Base-by-base conservation (phyloP, 2,113 vertebrate species). In the Ciconia boyciana region DNA sequence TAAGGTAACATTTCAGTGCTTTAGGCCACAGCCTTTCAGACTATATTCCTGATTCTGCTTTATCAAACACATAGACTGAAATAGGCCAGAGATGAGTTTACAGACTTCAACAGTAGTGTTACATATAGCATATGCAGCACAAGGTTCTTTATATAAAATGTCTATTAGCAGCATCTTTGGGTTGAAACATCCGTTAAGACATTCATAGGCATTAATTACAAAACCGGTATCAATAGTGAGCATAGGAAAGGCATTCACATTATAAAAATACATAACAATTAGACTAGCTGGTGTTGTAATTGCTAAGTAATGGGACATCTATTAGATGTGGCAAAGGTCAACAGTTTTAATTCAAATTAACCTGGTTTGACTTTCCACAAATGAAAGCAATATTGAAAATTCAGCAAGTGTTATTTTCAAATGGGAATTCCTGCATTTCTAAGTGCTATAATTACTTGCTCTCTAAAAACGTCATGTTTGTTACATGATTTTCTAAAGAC, bases 391-490 rank as follows among this genome's bases (percentile, higher is more conserved):
- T 86, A 92, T 58, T 85, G 92, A 94, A 86, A 83, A 83, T 94
- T 93, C 70, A 92, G 57, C 76, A 74, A 79, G 58, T 85, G 81
- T 91, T 81, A 92, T 55, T 96, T 90, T 96, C 78, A 92, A 49
- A 82, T 70, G 85, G 94, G 90, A 93, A 82, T 62, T 90, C 18
- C 62, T 96, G 81, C 87, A 76, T 96, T 96, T 94, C 74, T 80
- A 69, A 92, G 91, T 89, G 91, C 87, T 91, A 0, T 28, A 81
- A 94, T 98, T 98, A 98, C 97, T 99, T 99, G 97, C 98, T 99
- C 94, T 99, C 99, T 94, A 98, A 97, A 97, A 99, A 98, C 0
- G 98, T 99, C 94, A 99, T 98, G 62, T 96, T 98, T 92, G 98
- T 95, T 96, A 99, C 97, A 93, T 98, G 98, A 84, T 98, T 98